Evolutionary conservation across 2,797 vertebrate species (phyloP).

Genomic region (Arctocebus calabarensis): DNA sequence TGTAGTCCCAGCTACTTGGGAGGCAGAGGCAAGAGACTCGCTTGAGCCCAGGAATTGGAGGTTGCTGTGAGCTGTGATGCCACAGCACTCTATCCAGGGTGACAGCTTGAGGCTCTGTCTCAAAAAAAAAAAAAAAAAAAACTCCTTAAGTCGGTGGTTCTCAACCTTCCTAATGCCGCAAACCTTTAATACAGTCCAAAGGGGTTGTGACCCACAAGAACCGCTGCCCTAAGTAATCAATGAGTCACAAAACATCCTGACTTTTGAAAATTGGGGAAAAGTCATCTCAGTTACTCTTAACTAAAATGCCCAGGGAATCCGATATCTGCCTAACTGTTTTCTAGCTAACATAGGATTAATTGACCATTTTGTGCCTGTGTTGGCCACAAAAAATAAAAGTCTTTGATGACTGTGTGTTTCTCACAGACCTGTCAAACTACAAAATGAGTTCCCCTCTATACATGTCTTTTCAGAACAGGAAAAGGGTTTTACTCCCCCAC

Average conservation of each 20-base stretch:
- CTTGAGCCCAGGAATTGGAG: too few relatives aligned
- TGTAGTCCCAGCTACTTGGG: too few relatives aligned
- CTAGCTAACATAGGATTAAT: conserved; percentile 15
- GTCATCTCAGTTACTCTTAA: conserved; percentile 45
- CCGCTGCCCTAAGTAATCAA: background rate
- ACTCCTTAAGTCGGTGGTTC: background rate
- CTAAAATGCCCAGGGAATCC: conserved; percentile 5
- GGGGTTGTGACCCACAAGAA: too few relatives aligned
- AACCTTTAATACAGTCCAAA: too few relatives aligned
- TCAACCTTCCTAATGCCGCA: too few relatives aligned
- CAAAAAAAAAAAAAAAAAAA: background rate
- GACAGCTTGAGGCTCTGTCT: too few relatives aligned
- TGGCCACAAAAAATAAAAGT: background rate
- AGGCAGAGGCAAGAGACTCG: too few relatives aligned
- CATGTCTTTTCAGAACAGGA: conserved; percentile 24
- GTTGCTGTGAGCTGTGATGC: too few relatives aligned
- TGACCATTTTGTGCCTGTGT: conserved; percentile 36
- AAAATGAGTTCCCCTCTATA: conserved; percentile 56
- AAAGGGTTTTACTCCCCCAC: conserved; percentile 11
- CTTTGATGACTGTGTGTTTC: conserved; percentile 47
- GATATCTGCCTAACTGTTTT: conserved; percentile 38
- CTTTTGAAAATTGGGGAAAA: conserved; percentile 59
- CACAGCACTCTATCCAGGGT: too few relatives aligned
- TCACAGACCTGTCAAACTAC: conserved; percentile 50
- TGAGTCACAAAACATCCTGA: conserved; percentile 54